phyloP scores from a whole-genome alignment of 2,797 vertebrate genomes.

The Onychomys torridus region DNA sequence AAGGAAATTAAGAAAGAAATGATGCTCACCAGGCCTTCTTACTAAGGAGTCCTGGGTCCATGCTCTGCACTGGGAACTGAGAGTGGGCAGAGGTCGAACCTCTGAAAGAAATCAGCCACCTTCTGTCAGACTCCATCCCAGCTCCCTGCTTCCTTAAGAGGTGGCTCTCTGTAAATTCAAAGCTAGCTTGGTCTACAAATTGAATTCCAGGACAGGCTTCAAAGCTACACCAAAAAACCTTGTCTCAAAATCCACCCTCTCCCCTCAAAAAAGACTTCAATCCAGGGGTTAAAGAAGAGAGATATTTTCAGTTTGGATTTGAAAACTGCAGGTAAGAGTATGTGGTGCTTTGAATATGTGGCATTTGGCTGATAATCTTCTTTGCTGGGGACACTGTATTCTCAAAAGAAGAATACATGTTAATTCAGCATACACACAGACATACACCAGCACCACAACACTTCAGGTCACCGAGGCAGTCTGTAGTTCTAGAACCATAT shows the following conservation, averaged over 20 bases:
- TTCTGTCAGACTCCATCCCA: background rate
- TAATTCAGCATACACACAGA: background rate
- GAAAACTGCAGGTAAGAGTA: background rate
- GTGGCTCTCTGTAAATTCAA: background rate
- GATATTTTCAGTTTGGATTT: background rate
- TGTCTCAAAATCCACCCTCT: background rate
- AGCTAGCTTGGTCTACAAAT: background rate
- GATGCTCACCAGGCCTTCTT: background rate
- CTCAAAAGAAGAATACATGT: background rate
- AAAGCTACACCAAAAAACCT: background rate
- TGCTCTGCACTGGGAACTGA: background rate
- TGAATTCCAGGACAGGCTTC: background rate
- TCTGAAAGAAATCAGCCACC: background rate
- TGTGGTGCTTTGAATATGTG: background rate
- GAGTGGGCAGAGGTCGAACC: background rate
- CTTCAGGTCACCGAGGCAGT: background rate
- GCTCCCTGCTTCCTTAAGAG: background rate
- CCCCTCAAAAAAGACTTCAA: background rate
- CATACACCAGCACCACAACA: too few species aligned
- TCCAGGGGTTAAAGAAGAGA: background rate
- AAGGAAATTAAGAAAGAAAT: background rate
- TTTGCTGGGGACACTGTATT: background rate
- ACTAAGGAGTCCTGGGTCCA: background rate
- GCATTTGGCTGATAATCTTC: background rate
- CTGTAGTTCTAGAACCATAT: background rate